Base-by-base conservation (phyloP, 2,888 invertebrate species). In the Trichopria drosophilae region DNA sequence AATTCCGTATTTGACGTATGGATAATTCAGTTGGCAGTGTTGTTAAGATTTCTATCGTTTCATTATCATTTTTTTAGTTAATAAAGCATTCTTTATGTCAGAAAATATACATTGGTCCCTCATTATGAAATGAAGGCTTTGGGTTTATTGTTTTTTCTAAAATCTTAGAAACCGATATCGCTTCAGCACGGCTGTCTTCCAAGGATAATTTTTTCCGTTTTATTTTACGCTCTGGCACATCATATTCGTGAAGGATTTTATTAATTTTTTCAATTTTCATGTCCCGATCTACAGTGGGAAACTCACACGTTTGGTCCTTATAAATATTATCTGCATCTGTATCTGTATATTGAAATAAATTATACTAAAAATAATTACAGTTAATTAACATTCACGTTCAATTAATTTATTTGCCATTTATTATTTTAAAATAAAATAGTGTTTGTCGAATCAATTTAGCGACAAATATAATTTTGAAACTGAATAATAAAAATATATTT, bases 1-100 rank as follows among this genome's bases (percentile, higher is more conserved):
- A n/a, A n/a, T n/a, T n/a, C n/a, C n/a, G n/a, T n/a, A n/a, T n/a
- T n/a, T n/a, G 13, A 15, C 34, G 6, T 13, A 34, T 34, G 34
- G 18, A 18, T 34, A 34, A 34, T 34, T 34, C 34, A 34, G 34
- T 34, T 13, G 34, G 34, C 16, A 34, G 34, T 34, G 34, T 34
- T 34, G 34, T 34, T n/a, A 34, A 34, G 4, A 34, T 34, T 34
- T 34, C 34, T 10, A 13, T 13, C 19, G 16, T 34, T n/a, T 34
- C 10, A 10, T n/a, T 4, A 15, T 34, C 16, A 34, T 34, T 34
- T 34, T 34, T 15, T n/a, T 16, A 16, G 34, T 12, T 12, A 15
- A 15, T 12, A 34, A 34, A 34, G 34, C 34, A 13, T 15, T 34
- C 6, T 34, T 34, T 34, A 34, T 4, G 15, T 34, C 16, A 34